A percentile compares a stretch with the other conserved stretches of the same genome.
phyloP scores from a whole-genome alignment of 2,797 vertebrate species.

The Pangasius macronema region DNA sequence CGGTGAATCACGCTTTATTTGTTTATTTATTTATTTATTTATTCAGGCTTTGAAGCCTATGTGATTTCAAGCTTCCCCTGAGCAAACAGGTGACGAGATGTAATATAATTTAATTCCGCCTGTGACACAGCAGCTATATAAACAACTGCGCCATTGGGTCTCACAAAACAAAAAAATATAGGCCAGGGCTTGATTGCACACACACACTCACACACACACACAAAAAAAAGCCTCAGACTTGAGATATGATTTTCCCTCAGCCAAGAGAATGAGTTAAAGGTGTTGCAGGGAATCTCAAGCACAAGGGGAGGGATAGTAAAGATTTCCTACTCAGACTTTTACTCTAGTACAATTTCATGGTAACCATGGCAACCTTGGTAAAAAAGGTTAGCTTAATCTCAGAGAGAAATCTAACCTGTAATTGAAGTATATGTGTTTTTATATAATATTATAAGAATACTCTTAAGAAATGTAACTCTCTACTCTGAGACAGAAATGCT shows the following conservation, averaged over 20 bases:
- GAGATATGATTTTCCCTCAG: not conserved
- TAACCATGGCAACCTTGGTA: not conserved
- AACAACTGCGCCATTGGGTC: not conserved
- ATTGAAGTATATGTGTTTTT: not conserved
- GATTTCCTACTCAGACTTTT: not conserved
- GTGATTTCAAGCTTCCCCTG: not conserved
- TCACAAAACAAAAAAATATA: not conserved
- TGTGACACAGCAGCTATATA: constrained; percentile 6
- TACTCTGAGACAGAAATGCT: too few relatives aligned
- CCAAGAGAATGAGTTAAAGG: not conserved
- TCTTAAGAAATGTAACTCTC: not conserved
- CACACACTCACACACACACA: too few relatives aligned
- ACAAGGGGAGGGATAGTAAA: not conserved
- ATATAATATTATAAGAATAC: not conserved
- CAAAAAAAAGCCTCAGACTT: not conserved
- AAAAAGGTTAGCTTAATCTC: not conserved
- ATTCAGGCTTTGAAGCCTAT: not conserved
- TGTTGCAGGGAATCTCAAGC: not conserved
- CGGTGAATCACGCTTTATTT: not conserved
- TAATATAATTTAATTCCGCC: not conserved
- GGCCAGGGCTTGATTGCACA: not conserved
- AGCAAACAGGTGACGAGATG: not conserved
- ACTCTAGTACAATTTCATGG: not conserved
- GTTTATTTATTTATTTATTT: not conserved
- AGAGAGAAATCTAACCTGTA: not conserved